phyloP scores from a whole-genome alignment of 1,140 invertebrate genomes.

The Caenorhabditis latens region DNA sequence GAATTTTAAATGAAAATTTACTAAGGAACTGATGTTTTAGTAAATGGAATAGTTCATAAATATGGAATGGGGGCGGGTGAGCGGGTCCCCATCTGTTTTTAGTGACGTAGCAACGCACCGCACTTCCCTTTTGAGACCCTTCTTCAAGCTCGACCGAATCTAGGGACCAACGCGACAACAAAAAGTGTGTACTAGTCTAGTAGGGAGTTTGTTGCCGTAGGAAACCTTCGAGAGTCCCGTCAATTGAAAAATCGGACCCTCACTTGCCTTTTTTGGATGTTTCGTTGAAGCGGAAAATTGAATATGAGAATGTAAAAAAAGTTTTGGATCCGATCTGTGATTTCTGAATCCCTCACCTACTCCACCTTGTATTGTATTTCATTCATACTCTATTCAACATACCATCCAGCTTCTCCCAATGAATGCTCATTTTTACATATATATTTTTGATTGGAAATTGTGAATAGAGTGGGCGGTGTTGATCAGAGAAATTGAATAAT shows the following conservation, averaged over 20 bases:
- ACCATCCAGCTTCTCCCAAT: neutral
- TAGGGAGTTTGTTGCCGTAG: neutral
- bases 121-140: conserved; percentile 1
- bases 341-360: neutral
- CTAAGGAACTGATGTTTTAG: neutral
- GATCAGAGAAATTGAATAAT: neutral
- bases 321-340: conserved; percentile 29
- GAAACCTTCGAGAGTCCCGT: conserved; percentile 7
- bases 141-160: conserved; percentile 33
- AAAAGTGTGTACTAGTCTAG: conserved; percentile 5
- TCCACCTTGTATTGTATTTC: conserved; percentile 19
- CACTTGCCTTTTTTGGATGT: neutral
- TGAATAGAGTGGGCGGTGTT: conserved; percentile 19
- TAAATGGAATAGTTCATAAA: conserved; percentile 42
- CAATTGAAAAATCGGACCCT: neutral
- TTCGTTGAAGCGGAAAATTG: conserved; percentile 46
- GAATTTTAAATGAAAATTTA: neutral
- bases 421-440: neutral
- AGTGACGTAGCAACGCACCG: conserved; percentile 14
- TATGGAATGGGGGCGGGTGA: conserved; percentile 23
- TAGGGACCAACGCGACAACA: conserved; percentile 3
- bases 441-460: conserved; percentile 8
- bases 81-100: neutral
- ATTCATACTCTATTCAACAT: conserved; percentile 5
- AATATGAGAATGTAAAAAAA: neutral